Evolutionary conservation across 2,113 vertebrate species (phyloP), one percentile per base, ranked within the genome.

Genomic region (Tauraco erythrolophus): DNA sequence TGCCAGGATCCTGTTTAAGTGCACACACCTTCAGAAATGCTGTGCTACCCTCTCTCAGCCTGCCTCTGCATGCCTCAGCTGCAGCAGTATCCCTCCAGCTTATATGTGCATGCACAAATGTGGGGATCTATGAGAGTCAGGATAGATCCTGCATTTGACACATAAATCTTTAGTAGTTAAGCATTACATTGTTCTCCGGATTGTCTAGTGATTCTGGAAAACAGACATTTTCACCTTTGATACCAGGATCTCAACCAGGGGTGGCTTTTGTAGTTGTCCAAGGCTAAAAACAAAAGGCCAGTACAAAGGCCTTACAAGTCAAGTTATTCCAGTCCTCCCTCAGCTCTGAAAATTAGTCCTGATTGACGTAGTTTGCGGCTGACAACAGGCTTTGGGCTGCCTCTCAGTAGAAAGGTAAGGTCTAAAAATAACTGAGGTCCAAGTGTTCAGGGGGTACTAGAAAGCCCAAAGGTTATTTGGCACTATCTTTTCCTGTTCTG

Each of bases 201-300:
- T 69, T 87, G n/a, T 57, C 53, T 51, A 57, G 13, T 24, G 3
- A 56, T 92, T 30, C 37, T 93, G 62, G 30, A 74, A 92, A 84
- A 84, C 28, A 68, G 71, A 83, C 33, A 13, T 60, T 94, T 95
- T 97, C 74, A 92, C 81, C 89, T 92, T 96, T 95, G 91, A 81
- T 84, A 92, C 86, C 50, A 45, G 65, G 65, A 69, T 43, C 57
- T 75, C 66, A 79, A 50, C 45, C 62, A 93, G 48, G 51, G 60
- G 35, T 88, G 35, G 14, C 33, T 79, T 89, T 48, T 82, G 45
- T 70, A 39, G 79, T 91, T 89, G 84, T 95, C 37, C 57, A 57
- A 5, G 45, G 72, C 45, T 89, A 37, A 76, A 95, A 84, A 45
- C 80, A 91, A 87, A 97, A 94, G 69, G 61, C 61, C 65, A 50